Evolutionary conservation across 2,113 vertebrate genomes (phyloP).

Genomic region (Pseudopipra pipra): DNA sequence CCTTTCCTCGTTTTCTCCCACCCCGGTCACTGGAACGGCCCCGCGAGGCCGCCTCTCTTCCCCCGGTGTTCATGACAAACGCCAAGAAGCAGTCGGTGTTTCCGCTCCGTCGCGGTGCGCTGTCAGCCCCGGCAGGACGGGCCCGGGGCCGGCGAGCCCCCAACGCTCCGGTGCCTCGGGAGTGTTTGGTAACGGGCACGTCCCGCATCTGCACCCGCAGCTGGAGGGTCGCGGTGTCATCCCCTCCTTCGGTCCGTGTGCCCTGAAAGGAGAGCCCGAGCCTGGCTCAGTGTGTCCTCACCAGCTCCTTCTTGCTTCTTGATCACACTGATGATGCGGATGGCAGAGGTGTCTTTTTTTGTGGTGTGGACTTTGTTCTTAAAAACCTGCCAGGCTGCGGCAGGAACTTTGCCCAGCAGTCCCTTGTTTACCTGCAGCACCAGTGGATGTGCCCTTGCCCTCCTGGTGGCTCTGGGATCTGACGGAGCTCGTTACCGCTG

Average conservation of each 20-base stretch:
- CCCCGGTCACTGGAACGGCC: not conserved
- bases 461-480: not conserved
- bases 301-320: not conserved
- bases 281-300: not conserved
- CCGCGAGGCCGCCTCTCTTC: not conserved
- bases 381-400: too few species aligned
- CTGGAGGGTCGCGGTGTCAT: too few species aligned
- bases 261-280: too few species aligned
- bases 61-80: not conserved
- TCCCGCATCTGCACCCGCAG: not conserved
- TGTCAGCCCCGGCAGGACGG: not conserved
- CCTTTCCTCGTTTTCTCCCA: not conserved
- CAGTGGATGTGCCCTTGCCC: too few species aligned
- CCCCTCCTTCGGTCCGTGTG: not conserved
- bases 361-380: accelerated
- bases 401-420: not conserved
- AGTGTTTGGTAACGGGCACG: not conserved
- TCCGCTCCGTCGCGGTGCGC: not conserved
- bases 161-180: not conserved
- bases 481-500: accelerated
- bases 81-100: not conserved
- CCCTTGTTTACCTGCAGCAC: accelerated
- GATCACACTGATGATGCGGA: accelerated
- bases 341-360: not conserved
- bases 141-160: not conserved